phyloP scores from a whole-genome alignment of 2,113 vertebrate species.

The Rhizomys pruinosus region DNA sequence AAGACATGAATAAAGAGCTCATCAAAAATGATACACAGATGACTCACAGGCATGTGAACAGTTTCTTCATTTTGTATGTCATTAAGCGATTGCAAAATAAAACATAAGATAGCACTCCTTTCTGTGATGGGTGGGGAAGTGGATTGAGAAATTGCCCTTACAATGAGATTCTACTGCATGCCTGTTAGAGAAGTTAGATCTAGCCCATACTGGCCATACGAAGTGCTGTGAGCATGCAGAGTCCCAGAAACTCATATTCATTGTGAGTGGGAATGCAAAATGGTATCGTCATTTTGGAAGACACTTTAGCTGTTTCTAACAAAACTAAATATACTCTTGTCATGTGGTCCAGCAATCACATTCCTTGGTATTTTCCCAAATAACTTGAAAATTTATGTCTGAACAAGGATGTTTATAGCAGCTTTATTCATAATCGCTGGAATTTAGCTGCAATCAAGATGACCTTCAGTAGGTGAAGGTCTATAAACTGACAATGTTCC shows the following conservation, averaged over 20 bases:
- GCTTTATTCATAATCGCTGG: constrained; percentile 10
- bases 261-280: neutral
- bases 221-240: neutral
- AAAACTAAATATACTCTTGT: constrained; percentile 43
- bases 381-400: constrained; percentile 26
- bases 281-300: constrained; percentile 17
- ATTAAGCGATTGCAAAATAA: neutral
- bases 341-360: constrained; percentile 38
- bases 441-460: constrained; percentile 15
- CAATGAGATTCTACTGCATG: neutral
- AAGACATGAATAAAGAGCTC: neutral
- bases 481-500: constrained; percentile 29
- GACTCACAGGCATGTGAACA: neutral
- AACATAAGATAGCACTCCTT: neutral
- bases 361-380: constrained; percentile 14
- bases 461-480: constrained; percentile 16
- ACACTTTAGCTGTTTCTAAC: constrained; percentile 29
- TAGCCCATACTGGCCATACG: neutral
- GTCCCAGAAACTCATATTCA: neutral
- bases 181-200: too few relatives aligned
- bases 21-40: neutral
- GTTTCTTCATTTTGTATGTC: neutral
- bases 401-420: constrained; percentile 2
- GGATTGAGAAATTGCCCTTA: neutral
- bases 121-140: neutral